Evolutionary conservation across 2,113 vertebrate genomes (phyloP).

Genomic region (Sturnus vulgaris): DNA sequence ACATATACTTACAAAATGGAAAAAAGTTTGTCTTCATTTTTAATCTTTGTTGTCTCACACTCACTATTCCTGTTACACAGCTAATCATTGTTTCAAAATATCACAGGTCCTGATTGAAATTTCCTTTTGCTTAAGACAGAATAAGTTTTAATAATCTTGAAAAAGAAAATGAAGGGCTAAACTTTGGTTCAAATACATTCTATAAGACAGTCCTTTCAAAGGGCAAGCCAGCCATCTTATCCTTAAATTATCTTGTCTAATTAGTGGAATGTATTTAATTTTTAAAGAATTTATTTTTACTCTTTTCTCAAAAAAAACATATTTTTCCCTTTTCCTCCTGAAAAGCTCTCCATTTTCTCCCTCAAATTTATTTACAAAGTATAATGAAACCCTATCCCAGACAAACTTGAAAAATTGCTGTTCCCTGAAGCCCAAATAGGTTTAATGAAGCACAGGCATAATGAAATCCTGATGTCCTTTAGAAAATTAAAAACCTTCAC

Average conservation of each 20-base stretch:
- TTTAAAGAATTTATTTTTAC: neutral
- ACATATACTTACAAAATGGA: neutral
- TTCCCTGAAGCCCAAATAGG: neutral
- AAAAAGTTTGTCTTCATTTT: neutral
- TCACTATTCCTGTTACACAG: neutral
- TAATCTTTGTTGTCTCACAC: neutral
- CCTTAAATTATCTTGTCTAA: neutral
- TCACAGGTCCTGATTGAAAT: neutral
- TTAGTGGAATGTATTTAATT: neutral
- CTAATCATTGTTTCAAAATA: neutral
- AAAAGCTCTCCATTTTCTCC: neutral
- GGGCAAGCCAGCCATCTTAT: neutral
- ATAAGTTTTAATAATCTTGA: neutral
- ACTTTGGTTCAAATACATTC: neutral
- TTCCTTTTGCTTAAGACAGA: neutral
- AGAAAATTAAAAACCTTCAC: neutral
- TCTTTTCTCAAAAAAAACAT: neutral
- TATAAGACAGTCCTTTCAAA: neutral
- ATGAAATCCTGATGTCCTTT: neutral
- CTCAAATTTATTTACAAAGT: neutral
- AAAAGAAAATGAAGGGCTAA: neutral
- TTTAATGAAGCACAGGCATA: neutral
- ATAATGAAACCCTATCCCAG: neutral
- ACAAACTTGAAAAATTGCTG: neutral
- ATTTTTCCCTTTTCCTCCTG: neutral